Percentiles rank a stretch among this genome's conserved stretches.
phyloP scores from a whole-genome alignment of 2,797 vertebrate genomes.

The Sparidentex hasta region DNA sequence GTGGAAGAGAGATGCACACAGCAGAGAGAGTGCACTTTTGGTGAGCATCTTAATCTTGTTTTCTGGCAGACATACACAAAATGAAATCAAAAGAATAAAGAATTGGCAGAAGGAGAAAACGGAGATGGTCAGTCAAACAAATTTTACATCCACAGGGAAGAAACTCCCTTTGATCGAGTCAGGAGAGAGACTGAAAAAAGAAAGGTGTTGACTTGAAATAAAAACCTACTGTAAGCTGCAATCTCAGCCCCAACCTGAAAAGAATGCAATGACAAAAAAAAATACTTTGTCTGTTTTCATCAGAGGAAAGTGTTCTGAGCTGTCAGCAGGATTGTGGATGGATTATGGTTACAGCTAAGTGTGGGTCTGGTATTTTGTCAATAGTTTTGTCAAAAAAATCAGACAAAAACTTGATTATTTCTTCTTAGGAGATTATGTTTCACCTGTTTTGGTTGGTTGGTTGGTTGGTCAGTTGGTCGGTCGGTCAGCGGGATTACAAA shows the following conservation, averaged over 20 bases:
- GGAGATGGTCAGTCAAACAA: not conserved
- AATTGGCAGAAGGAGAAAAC: not conserved
- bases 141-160: not conserved
- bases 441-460: too few species aligned
- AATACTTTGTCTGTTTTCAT: constrained; percentile 7
- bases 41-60: constrained; percentile 11
- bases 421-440: too few species aligned
- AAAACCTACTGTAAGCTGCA: not conserved
- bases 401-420: not conserved
- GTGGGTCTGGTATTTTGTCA: constrained; percentile 9
- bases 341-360: not conserved
- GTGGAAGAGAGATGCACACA: constrained; percentile 9
- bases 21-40: not conserved
- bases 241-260: constrained; percentile 3
- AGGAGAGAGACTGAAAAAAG: not conserved
- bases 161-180: constrained; percentile 9
- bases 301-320: not conserved
- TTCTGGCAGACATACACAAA: constrained; percentile 4
- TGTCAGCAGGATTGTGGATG: not conserved
- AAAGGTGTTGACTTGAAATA: constrained; percentile 8
- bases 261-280: not conserved
- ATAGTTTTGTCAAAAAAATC: not conserved
- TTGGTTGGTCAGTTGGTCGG: too few species aligned
- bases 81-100: constrained; percentile 5
- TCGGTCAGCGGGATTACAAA: too few species aligned